Conservation (phyloP, 2,888 invertebrate genomes). For the Cerastoderma edule region DNA sequence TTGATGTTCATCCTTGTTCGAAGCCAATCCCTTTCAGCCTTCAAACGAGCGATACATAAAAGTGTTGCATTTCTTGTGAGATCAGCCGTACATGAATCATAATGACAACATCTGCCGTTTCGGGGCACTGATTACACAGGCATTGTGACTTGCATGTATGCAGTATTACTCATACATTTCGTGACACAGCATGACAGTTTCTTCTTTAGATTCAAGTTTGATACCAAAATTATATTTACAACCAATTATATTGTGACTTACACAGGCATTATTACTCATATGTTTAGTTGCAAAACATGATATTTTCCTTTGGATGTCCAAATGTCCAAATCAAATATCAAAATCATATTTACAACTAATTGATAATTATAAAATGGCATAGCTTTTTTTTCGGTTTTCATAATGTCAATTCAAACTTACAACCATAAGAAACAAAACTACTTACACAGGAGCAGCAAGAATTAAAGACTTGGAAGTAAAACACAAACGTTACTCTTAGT, state of each 20-base stretch:
- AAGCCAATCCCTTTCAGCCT: no score
- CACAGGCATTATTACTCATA: neutral
- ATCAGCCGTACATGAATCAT: neutral
- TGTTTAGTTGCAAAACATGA: neutral
- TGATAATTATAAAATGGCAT: no score
- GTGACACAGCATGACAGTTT: neutral
- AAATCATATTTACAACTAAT: neutral
- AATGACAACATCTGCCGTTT: neutral
- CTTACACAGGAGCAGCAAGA: neutral
- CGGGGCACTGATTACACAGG: neutral
- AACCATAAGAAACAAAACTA: no score
- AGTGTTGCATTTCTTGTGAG: neutral
- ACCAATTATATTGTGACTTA: neutral
- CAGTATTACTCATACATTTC: neutral
- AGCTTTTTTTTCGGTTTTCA: no score
- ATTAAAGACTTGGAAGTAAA: neutral
- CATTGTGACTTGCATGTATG: neutral
- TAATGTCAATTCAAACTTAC: no score
- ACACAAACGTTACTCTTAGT: neutral
- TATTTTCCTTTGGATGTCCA: neutral
- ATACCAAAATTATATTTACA: neutral
- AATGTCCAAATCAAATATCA: neutral
- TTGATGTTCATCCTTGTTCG: no score
- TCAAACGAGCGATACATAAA: neutral
- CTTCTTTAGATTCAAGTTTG: neutral